A percentile compares a stretch with the other conserved stretches of the same genome.
phyloP scores from a whole-genome alignment of 2,113 vertebrate species.

The Macrotus californicus region DNA sequence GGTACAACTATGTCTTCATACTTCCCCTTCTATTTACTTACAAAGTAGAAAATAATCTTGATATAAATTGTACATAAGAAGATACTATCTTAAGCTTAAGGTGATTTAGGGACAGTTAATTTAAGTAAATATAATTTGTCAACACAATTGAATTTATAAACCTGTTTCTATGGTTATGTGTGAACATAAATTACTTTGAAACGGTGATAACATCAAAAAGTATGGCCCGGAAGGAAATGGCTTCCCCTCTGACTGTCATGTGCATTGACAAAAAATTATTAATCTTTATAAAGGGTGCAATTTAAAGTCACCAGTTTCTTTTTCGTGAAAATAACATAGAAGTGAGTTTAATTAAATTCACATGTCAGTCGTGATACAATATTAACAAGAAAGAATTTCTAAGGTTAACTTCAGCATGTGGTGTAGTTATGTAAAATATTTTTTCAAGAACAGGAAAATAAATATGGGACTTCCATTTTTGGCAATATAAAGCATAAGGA shows the following conservation, averaged over 20 bases:
- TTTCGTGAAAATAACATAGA: background rate
- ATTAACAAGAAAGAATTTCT: constrained; percentile 29
- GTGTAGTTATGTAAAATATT: background rate
- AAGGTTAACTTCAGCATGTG: background rate
- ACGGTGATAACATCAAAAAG: background rate
- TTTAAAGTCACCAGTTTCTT: constrained; percentile 3
- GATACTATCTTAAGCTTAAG: background rate
- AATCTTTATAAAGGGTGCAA: background rate
- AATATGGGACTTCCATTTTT: background rate
- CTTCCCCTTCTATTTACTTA: background rate
- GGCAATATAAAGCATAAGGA: background rate
- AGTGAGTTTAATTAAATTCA: background rate
- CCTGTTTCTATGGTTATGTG: background rate
- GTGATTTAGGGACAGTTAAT: background rate
- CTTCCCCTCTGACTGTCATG: background rate
- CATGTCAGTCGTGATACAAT: background rate
- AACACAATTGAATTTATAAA: background rate
- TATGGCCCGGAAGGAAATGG: background rate
- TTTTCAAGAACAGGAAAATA: background rate
- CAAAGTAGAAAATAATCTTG: background rate
- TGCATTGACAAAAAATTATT: background rate
- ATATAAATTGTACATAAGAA: background rate
- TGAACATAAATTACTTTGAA: background rate
- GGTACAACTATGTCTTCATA: background rate
- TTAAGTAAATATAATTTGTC: constrained; percentile 13